A percentile compares a stretch with the other conserved stretches of the same genome.
Conservation (phyloP, 2,797 vertebrate genomes). For the Pipistrellus kuhlii region DNA sequence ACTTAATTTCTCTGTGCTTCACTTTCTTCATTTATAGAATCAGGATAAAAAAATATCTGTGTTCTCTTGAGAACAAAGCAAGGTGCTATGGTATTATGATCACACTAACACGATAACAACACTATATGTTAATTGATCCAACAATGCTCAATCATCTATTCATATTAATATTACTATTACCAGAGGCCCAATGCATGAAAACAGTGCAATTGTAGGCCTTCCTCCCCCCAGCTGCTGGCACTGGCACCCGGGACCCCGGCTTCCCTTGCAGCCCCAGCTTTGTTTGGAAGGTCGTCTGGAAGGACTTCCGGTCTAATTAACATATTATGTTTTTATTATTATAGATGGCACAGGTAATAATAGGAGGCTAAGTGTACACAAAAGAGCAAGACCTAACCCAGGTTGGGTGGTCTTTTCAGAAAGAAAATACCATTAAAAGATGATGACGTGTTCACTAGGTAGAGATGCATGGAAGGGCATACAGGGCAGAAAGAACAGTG, state of each 20-base stretch:
- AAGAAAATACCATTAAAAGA: not conserved
- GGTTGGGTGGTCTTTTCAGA: not conserved
- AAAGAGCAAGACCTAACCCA: not conserved
- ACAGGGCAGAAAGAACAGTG: not conserved
- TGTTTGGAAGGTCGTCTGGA: too few species aligned
- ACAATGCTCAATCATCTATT: not conserved
- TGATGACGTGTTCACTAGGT: not conserved
- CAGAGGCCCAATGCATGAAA: too few species aligned
- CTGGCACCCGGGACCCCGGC: too few species aligned
- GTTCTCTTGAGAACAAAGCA: not conserved
- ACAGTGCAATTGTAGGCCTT: too few species aligned
- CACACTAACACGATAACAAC: not conserved
- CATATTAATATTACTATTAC: not conserved
- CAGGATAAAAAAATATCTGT: not conserved
- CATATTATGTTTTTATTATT: too few species aligned
- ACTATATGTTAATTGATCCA: not conserved
- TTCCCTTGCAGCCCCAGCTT: too few species aligned
- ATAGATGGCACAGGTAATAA: not conserved
- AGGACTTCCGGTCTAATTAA: too few species aligned
- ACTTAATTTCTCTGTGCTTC: slow-evolving; percentile 36
- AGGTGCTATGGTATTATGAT: not conserved
- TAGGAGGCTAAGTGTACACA: not conserved
- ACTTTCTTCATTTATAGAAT: not conserved
- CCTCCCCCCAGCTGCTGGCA: too few species aligned
- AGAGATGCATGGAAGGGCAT: not conserved